Evolutionary conservation across 2,888 invertebrate species (phyloP).

Genomic region (Brachyopa scutellaris): DNA sequence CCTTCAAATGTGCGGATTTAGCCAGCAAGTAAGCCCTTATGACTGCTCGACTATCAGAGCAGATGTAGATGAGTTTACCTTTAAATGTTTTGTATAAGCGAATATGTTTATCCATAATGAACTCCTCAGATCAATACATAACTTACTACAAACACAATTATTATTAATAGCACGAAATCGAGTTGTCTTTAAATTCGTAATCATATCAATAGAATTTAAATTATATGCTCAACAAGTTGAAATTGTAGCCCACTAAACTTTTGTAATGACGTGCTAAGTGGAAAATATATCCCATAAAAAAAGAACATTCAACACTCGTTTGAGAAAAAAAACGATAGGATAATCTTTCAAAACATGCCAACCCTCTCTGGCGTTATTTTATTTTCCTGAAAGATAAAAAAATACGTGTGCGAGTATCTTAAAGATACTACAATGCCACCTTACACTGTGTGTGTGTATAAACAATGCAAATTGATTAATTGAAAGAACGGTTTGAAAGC

Average conservation of each 20-base stretch:
- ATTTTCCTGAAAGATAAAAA: neutral
- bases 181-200: conserved; percentile 1
- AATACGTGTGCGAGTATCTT: neutral
- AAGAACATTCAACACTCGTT: conserved; percentile 7
- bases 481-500: conserved; percentile 27
- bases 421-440: neutral
- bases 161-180: neutral
- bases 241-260: conserved; percentile 17
- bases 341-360: conserved; percentile 29
- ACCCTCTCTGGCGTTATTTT: neutral
- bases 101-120: too few relatives aligned
- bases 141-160: conserved; percentile 9
- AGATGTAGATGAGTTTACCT: too few relatives aligned
- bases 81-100: too few relatives aligned
- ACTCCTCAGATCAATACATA: neutral
- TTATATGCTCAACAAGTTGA: conserved; percentile 28
- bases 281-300: conserved; percentile 26
- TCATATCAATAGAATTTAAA: conserved; percentile 20
- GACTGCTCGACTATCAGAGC: too few relatives aligned
- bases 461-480: conserved; percentile 37
- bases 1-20: too few relatives aligned
- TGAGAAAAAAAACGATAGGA: conserved; percentile 1
- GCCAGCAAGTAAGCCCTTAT: too few relatives aligned
- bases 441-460: neutral
- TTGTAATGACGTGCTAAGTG: conserved; percentile 30